These are phyloP conservation scores for Philonicus albiceps DNA, from an alignment of 2,888 invertebrate genomes.

Conservation along the genomic window DNA sequence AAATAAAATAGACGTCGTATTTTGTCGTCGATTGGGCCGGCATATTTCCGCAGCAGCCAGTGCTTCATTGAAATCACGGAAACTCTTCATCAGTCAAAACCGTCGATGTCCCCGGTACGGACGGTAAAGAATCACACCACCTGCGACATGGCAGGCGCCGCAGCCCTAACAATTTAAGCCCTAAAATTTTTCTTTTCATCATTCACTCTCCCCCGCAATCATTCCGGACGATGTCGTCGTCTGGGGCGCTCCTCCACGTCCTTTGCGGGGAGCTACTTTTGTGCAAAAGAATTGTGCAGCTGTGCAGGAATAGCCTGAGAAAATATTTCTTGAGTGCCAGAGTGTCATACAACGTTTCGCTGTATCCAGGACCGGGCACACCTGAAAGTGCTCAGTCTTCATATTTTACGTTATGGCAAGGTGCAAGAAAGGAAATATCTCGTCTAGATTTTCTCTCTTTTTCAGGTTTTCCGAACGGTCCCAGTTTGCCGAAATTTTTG, in stretches of 20 bases:
- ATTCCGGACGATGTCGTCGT: neutral
- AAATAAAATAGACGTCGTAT: neutral
- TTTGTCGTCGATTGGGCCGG: neutral
- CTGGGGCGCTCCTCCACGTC: neutral
- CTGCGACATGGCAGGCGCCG: neutral
- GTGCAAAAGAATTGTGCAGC: constrained; percentile 8
- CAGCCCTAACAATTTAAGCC: neutral
- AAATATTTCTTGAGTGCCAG: constrained; percentile 18
- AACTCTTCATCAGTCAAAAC: neutral
- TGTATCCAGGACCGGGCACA: neutral
- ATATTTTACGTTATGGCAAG: constrained; percentile 8
- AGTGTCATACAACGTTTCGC: constrained; percentile 12
- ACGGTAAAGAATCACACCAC: neutral
- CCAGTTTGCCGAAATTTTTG: constrained; percentile 27
- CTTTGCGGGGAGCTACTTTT: neutral
- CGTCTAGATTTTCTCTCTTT: neutral
- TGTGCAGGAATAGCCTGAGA: neutral
- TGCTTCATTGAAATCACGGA: neutral
- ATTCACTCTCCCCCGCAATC: neutral
- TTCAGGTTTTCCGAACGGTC: neutral
- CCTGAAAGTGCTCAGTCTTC: neutral
- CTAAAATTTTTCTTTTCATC: neutral
- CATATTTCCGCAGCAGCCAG: neutral
- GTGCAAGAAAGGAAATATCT: neutral
- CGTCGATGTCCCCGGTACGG: neutral